Evolutionary conservation across 2,113 vertebrate species (phyloP).

Genomic region (Pomatorhinus ruficollis): DNA sequence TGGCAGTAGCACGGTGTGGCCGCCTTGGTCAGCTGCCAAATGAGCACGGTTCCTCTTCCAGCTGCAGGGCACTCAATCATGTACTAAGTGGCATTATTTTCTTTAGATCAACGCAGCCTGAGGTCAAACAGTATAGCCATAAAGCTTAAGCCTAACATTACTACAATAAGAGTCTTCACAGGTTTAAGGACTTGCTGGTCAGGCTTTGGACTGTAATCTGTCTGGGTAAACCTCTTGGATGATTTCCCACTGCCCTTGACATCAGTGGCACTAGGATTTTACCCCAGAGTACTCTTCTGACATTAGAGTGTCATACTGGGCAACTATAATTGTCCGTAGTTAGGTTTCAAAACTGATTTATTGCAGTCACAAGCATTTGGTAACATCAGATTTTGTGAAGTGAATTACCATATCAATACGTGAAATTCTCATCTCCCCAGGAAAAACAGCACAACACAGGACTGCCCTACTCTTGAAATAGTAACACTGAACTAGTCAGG

Average conservation of each 20-base stretch:
- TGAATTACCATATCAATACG: not conserved
- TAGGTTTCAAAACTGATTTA: not conserved
- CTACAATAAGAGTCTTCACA: not conserved
- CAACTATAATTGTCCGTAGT: not conserved
- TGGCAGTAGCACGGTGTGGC: not conserved
- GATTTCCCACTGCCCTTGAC: not conserved
- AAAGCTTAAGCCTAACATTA: not conserved
- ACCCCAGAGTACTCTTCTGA: not conserved
- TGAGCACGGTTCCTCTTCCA: accelerated
- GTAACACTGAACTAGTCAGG: not conserved
- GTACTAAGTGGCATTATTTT: not conserved
- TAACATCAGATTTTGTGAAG: not conserved
- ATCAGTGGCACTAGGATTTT: not conserved
- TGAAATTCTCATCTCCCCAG: not conserved
- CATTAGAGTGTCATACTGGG: not conserved
- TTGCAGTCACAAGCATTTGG: not conserved
- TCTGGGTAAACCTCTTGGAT: not conserved
- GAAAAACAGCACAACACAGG: not conserved
- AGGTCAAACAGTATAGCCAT: not conserved
- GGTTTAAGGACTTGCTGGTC: not conserved
- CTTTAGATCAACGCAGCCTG: not conserved
- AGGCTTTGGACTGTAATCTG: not conserved
- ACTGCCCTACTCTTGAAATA: not conserved
- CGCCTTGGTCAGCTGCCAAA: accelerated
- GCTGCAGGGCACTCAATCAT: not conserved